Base-by-base conservation (phyloP, 2,888 invertebrate genomes). In the Imbricaverruca yamaguchii region DNA sequence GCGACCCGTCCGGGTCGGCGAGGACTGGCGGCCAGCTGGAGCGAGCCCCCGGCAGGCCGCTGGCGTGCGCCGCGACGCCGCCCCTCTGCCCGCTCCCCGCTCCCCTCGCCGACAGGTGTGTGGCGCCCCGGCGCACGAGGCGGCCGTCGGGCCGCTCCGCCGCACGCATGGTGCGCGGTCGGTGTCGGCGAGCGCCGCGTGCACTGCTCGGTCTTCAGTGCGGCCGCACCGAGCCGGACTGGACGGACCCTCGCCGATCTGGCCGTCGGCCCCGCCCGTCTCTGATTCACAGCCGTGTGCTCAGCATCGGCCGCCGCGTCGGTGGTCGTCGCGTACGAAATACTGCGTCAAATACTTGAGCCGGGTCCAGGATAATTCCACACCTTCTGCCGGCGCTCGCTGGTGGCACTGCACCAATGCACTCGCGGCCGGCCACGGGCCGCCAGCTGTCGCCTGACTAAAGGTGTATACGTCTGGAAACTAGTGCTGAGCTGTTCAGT, bases 281-380 rank as follows among this genome's bases (percentile, higher is more conserved):
- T 18, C 13, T 61, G 61, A 61, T 61, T 61, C 61, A 61, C 18
- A 18, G 12, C 18, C 2, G 61, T 61, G 18, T 61, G 61, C 18
- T 61, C 61, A 61, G 18, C 18, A 61, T 61, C 61, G 39, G 18
- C 59, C 7, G 15, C 59, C 59, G 12, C 59, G 65, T 23, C 65
- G 10, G 11, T 23, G 65, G 65, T 23, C 65, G 12, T 9, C 3
- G 23, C 65, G 23, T 23, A 65, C 65, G 23, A 65, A 65, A 65
- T 65, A 21, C 74, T n/a, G 74, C 74, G 74, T 74, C 74, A 74
- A 74, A 74, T 74, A 74, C 55, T 74, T 74, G 74, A 74, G 21
- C 18, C 53, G 10, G 74, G 8, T 74, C 74, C 74, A 74, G 23
- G 39, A 12, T 23, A 8, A 13, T 23, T 61, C 11, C 39, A 69